These are phyloP conservation scores for Lepidotrigona ventralis DNA, from an alignment of 1,140 invertebrate species.

Conservation along the genomic window DNA sequence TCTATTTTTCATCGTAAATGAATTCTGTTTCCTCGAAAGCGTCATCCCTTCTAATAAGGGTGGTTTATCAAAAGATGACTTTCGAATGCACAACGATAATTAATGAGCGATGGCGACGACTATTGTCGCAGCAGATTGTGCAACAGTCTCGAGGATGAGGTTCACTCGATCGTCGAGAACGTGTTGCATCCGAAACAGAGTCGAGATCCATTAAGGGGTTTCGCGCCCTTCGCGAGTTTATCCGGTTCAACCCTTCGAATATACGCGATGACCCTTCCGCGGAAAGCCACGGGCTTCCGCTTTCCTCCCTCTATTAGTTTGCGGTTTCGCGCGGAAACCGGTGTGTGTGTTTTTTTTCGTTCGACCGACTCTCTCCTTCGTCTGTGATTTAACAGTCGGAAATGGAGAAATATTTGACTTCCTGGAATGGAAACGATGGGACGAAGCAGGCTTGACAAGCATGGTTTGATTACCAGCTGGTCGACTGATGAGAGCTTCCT, in stretches of 20 bases:
- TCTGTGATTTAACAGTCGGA: neutral
- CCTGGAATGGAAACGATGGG: neutral
- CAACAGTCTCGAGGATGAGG: constrained; percentile 48
- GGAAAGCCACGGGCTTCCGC: constrained; percentile 47
- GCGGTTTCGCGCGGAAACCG: constrained; percentile 43
- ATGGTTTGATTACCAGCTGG: too few relatives aligned
- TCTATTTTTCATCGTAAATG: too few relatives aligned
- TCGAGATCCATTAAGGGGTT: constrained; percentile 65
- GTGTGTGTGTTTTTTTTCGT: constrained; percentile 51
- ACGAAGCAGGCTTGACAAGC: too few relatives aligned
- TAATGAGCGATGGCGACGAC: constrained; percentile 42
- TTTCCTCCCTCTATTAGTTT: constrained; percentile 49
- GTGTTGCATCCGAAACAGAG: constrained; percentile 36
- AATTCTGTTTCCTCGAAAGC: too few relatives aligned
- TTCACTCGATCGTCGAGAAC: constrained; percentile 59
- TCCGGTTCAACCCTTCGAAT: constrained; percentile 33
- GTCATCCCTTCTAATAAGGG: neutral
- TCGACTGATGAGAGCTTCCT: neutral
- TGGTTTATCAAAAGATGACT: neutral
- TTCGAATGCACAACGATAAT: neutral
- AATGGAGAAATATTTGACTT: neutral
- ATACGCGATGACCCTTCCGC: constrained; percentile 25
- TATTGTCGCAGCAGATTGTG: constrained; percentile 45
- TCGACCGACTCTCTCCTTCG: constrained; percentile 3
- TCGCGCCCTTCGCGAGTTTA: constrained; percentile 41